These are phyloP conservation scores for Deroptyus accipitrinus DNA, from an alignment of 2,113 vertebrate genomes.

Conservation along the genomic window DNA sequence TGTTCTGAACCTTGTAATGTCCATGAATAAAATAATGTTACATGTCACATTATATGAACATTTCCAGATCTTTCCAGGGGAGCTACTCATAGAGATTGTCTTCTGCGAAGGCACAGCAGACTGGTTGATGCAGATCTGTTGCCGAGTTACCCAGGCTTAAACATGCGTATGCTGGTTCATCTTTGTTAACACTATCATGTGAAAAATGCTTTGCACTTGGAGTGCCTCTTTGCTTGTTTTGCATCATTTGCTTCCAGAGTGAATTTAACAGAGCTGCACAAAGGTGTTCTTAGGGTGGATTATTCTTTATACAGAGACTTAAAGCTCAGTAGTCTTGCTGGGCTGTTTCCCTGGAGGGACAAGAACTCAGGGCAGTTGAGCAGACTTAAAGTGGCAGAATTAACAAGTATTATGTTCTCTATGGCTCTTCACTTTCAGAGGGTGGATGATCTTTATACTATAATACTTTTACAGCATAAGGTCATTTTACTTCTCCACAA, in stretches of 20 bases:
- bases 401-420: background rate
- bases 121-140: background rate
- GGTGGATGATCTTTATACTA: background rate
- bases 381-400: background rate
- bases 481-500: background rate
- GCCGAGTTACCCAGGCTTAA: background rate
- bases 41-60: accelerated
- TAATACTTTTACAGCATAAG: background rate
- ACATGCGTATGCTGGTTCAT: background rate
- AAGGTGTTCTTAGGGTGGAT: background rate
- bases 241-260: background rate
- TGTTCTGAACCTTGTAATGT: background rate
- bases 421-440: background rate
- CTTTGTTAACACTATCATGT: accelerated
- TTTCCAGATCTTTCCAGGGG: background rate
- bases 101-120: background rate
- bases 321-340: background rate
- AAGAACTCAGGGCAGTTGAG: background rate
- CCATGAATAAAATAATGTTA: accelerated
- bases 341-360: background rate
- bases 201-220: background rate
- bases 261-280: background rate
- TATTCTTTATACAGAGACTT: background rate
- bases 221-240: background rate
- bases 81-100: background rate